Evolutionary conservation across 2,888 invertebrate genomes (phyloP).

Genomic region (Criorhina ranunculi): DNA sequence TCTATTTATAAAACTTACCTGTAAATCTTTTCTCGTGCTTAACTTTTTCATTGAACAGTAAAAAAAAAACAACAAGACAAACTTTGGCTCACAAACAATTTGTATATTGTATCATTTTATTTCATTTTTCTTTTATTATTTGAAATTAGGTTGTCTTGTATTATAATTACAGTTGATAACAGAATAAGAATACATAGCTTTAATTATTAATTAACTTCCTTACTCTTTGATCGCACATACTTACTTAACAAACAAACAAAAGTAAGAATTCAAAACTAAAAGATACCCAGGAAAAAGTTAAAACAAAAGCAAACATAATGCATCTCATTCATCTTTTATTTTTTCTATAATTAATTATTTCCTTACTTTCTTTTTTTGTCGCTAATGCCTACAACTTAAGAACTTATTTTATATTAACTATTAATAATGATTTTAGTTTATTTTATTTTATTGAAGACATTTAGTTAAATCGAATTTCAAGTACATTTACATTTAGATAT

Average conservation of each 20-base stretch:
- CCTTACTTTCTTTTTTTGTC: conserved; percentile 14
- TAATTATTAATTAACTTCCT: conserved; percentile 30
- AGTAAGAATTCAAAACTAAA: conserved; percentile 24
- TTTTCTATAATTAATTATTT: conserved; percentile 14
- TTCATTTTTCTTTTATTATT: conserved; percentile 37
- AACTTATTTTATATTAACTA: conserved; percentile 14
- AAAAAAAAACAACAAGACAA: conserved; percentile 19
- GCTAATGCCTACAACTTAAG: conserved; percentile 44
- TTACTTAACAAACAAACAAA: conserved; percentile 58
- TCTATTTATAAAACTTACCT: too few species aligned
- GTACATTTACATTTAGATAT: conserved; percentile 60
- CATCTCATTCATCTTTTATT: background rate
- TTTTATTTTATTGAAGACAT: conserved; percentile 57
- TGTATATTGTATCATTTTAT: conserved; percentile 66
- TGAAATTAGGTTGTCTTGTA: conserved; percentile 40
- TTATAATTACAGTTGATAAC: conserved; percentile 42
- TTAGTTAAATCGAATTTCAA: conserved; percentile 58
- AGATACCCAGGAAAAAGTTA: background rate
- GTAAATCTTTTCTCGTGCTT: too few species aligned
- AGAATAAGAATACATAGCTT: conserved; percentile 54
- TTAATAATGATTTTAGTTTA: conserved; percentile 38
- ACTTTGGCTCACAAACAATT: conserved; percentile 65
- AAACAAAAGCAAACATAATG: conserved; percentile 37
- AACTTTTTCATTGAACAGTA: background rate
- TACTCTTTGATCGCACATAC: conserved; percentile 39